Evolutionary conservation across 2,888 invertebrate species (phyloP), one percentile per base, ranked within the genome.

Genomic region (Netelia fuscicornis): DNA sequence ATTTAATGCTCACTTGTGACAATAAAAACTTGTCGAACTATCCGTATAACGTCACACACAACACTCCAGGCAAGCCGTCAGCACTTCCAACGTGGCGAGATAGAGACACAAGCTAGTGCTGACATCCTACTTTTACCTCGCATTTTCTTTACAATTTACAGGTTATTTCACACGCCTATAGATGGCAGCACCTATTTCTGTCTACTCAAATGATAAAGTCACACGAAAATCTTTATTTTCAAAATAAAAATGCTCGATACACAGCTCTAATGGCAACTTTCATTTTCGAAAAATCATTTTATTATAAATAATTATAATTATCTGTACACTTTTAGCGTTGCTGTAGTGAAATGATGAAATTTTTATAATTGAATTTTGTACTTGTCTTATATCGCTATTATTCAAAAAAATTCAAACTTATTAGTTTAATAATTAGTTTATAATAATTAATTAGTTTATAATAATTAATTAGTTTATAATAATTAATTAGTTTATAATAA

Each of bases 81-180:
- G 82, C 83, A 89, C 91, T 91, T 93, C 92, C 93, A 93, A 93
- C 93, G 93, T 93, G 93, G 93, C 93, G 91, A 91, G 87, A 89
- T 44, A 25, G 10, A n/a, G 13, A 20, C 65, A 17, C 2, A 13
- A 0, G 13, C 44, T 62, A 20, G 82, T 89, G 85, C 86, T 87
- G 90, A 77, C 91, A 89, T 88, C 91, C 87, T 6, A 1, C 56
- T n/a, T 3, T 25, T 56, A 62, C 11, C 37, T 54, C 25, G 17
- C 0, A 17, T 9, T 42, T 52, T 48, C 23, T 11, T 42, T 48
- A 2, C 58, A 25, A 23, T 44, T 25, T 10, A 23, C 17, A 25
- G 20, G 5, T 48, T 20, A 5, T n/a, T 20, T 13, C 0, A 2
- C 0, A 10, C 10, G 48, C 8, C 30, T 37, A 9, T 20, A 79